A percentile compares a stretch with the other conserved stretches of the same genome.
Evolutionary conservation across 2,888 invertebrate genomes (phyloP).

Genomic region (Polymixis flavicincta): DNA sequence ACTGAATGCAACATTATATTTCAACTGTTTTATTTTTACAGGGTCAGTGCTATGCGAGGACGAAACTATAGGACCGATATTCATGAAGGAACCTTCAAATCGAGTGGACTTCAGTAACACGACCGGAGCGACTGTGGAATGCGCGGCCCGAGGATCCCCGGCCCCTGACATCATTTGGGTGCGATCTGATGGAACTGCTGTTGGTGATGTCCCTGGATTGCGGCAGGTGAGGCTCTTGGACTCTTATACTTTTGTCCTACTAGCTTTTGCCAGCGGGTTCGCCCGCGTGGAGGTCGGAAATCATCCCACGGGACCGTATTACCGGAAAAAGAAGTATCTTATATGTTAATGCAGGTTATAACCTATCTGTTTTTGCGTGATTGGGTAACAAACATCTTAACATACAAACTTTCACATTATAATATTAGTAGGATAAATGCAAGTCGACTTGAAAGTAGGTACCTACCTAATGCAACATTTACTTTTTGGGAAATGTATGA

Average conservation of each 20-base stretch:
- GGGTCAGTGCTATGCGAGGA: constrained; percentile 92
- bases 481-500: neutral
- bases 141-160: constrained; percentile 97
- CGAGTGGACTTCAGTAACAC: constrained; percentile 98
- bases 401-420: no score
- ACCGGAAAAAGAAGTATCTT: no score
- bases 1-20: constrained; percentile 4
- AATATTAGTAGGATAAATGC: neutral
- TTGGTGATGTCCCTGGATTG: constrained; percentile 97
- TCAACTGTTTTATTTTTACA: constrained; percentile 64
- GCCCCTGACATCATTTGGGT: constrained; percentile 98
- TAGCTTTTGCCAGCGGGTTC: no score
- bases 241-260: neutral
- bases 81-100: constrained; percentile 97
- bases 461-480: neutral
- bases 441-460: neutral
- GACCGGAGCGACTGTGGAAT: constrained; percentile 97
- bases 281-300: no score
- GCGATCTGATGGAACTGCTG: constrained; percentile 96
- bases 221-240: constrained; percentile 91
- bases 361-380: no score
- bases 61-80: constrained; percentile 96
- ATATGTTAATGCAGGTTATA: no score
- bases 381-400: no score
- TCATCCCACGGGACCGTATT: no score